Base-by-base conservation (phyloP, 2,888 invertebrate species). In the Antheraea yamamai region DNA sequence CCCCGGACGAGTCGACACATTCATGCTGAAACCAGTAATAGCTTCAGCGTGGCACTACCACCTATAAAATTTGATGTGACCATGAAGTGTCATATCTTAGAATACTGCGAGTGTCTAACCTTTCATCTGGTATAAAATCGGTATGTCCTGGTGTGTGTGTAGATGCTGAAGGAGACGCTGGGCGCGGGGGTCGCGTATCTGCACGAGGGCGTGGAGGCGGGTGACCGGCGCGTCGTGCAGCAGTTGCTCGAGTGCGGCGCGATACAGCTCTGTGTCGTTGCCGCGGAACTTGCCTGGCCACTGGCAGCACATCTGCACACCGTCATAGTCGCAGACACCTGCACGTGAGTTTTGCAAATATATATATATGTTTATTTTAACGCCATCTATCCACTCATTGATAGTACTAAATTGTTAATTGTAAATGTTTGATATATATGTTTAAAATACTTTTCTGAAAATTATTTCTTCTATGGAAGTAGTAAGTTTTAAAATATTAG, bases 291-390 rank as follows among this genome's bases (percentile, higher is more conserved):
- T 58, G 98, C 98, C 84, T 99, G 99, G 98, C 98, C 97, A 23
- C 96, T 99, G 81, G 97, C 97, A 76, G 97, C 99, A 75, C 97
- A 97, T 75, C 97, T 98, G 0, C 98, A 99, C 92, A 96, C 99
- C n/a, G 99, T 98, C 51, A 96, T 99, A 73, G 97, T 99, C 66
- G 99, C 99, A 96, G 99, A 99, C 86, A 99, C 99, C 0, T 99
- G 99, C 89, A 88, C 87, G 95, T 95, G 74, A 90, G 92, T 88
- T 68, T 14, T 12, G 12, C 7, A 0, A 61, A 23, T 39, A 39
- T 39, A 39, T 39, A 39, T 39, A 23, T 61, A 23, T 58, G 20
- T n/a, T 20, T 58, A n/a, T n/a, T 58, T 10, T n/a, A 58, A n/a
- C 35, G 10, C 2, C 64, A 35, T 14, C 20, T 55, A 20, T 58